A percentile compares a stretch with the other conserved stretches of the same genome.
Evolutionary conservation across 2,113 vertebrate genomes (phyloP).

Genomic region (Petaurus breviceps): DNA sequence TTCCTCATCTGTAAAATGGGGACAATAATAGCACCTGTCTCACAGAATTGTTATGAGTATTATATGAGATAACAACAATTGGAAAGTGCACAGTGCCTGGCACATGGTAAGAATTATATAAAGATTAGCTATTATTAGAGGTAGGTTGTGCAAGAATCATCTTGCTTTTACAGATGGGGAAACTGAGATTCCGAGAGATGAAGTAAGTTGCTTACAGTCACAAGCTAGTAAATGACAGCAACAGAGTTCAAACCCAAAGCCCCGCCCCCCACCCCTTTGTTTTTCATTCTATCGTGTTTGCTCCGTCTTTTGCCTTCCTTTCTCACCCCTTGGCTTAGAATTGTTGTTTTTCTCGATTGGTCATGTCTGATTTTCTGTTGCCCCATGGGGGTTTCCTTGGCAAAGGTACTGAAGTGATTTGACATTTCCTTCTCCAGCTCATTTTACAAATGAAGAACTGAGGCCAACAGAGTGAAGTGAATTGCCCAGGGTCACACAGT

Average conservation of each 20-base stretch:
- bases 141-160: background rate
- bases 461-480: too few species aligned
- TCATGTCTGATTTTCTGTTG: accelerated
- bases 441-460: too few species aligned
- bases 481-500: too few species aligned
- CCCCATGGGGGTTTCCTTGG: too few species aligned
- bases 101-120: background rate
- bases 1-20: background rate
- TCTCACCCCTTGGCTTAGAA: background rate
- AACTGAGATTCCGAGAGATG: background rate
- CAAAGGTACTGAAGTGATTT: too few species aligned
- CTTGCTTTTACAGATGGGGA: background rate
- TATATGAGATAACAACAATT: background rate
- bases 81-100: background rate
- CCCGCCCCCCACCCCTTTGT: background rate
- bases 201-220: background rate
- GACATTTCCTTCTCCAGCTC: too few species aligned
- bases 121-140: background rate
- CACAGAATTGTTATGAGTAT: background rate
- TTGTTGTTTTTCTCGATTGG: too few species aligned
- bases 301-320: background rate
- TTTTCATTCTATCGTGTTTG: too few species aligned
- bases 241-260: background rate
- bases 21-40: background rate
- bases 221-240: background rate